phyloP scores from a whole-genome alignment of 2,797 vertebrate genomes.

The Mallotus villosus region DNA sequence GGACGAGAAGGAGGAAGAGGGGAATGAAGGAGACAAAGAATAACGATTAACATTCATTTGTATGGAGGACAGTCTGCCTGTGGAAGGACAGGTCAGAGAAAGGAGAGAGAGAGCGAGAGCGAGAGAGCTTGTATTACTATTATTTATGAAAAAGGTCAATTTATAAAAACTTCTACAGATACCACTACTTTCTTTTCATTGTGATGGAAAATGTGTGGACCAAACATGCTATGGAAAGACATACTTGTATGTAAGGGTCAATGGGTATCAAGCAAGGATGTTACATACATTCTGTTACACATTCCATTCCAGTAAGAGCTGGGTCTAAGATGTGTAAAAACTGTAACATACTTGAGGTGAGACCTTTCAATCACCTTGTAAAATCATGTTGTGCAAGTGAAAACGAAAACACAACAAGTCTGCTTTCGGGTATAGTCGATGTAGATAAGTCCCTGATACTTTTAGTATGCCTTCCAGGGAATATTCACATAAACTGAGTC shows the following conservation, averaged over 20 bases:
- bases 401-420: neutral
- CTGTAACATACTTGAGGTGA: neutral
- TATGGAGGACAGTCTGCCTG: neutral
- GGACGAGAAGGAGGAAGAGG: constrained; percentile 18
- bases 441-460: too few species aligned
- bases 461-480: too few species aligned
- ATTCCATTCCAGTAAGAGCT: too few species aligned
- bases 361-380: neutral
- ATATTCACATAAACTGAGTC: too few species aligned
- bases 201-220: neutral
- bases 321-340: neutral
- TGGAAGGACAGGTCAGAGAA: neutral
- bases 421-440: too few species aligned
- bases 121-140: too few species aligned
- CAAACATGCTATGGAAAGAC: constrained; percentile 4
- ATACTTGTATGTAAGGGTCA: too few species aligned
- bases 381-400: neutral
- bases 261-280: too few species aligned
- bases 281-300: too few species aligned
- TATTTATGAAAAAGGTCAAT: too few species aligned
- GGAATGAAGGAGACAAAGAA: neutral
- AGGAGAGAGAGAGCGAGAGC: neutral
- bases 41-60: constrained; percentile 9
- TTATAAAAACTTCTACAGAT: too few species aligned
- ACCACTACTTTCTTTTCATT: neutral